phyloP scores from a whole-genome alignment of 2,113 vertebrate species.

The Mustela nigripes region DNA sequence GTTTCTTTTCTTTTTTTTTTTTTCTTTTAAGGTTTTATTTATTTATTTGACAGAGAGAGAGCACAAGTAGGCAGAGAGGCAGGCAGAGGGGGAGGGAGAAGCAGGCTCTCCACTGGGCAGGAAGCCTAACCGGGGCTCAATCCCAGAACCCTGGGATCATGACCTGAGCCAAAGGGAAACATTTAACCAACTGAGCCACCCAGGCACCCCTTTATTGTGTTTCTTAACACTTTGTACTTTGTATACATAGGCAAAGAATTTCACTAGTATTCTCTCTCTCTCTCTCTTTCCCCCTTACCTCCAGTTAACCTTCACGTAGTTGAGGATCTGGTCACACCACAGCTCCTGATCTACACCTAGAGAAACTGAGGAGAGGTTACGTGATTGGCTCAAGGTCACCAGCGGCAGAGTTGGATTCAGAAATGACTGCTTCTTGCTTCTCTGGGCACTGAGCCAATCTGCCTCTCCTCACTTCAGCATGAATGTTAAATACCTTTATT shows the following conservation, averaged over 20 bases:
- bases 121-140: fast-evolving
- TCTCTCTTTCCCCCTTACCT: neutral
- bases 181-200: no score
- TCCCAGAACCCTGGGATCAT: no score
- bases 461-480: neutral
- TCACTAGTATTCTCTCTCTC: neutral
- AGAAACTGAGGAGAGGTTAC: slow-evolving; percentile 40
- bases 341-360: slow-evolving; percentile 13
- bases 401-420: slow-evolving; percentile 22
- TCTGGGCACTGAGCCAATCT: slow-evolving; percentile 8
- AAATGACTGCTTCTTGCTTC: slow-evolving; percentile 31
- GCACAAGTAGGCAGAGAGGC: no score
- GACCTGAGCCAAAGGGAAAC: no score
- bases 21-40: no score
- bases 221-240: slow-evolving; percentile 21
- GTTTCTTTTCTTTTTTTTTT: neutral
- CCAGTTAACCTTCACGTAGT: neutral
- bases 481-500: slow-evolving; percentile 43
- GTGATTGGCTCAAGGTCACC: slow-evolving; percentile 59
- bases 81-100: no score
- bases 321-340: neutral
- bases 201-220: neutral
- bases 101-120: no score
- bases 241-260: neutral
- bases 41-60: no score